Conservation (phyloP, 2,113 vertebrate species). For the Vireo altiloquus region DNA sequence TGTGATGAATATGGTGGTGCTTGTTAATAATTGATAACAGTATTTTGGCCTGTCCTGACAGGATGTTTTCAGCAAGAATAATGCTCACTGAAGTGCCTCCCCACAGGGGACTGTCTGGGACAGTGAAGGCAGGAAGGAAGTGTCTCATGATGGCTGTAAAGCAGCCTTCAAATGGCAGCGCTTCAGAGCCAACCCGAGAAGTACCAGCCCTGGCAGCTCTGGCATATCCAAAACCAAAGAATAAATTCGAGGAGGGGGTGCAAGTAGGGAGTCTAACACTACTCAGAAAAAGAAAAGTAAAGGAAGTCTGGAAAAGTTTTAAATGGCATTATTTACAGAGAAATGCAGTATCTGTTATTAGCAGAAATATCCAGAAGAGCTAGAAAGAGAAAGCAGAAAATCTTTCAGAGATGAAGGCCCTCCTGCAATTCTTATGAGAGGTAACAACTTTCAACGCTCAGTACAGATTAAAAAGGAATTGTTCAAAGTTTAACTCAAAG, state of each 20-base stretch:
- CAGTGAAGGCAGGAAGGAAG: conserved; percentile 53
- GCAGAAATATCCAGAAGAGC: neutral
- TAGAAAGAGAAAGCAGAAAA: neutral
- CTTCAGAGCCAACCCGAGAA: neutral
- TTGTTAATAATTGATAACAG: conserved; percentile 66
- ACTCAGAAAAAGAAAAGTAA: neutral
- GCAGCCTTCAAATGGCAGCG: conserved; percentile 37
- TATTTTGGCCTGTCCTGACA: conserved; percentile 49
- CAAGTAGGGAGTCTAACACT: neutral
- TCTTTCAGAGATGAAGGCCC: neutral
- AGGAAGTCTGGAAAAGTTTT: neutral
- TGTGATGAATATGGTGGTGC: conserved; percentile 6
- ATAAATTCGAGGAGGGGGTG: neutral
- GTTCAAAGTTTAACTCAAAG: neutral
- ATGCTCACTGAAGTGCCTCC: conserved; percentile 58
- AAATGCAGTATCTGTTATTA: neutral
- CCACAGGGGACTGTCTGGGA: conserved; percentile 64
- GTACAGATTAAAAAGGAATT: neutral
- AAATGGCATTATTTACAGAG: neutral
- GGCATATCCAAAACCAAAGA: neutral
- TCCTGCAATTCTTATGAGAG: neutral
- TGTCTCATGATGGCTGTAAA: conserved; percentile 34
- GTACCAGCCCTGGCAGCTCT: neutral
- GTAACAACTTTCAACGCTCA: neutral
- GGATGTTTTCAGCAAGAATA: conserved; percentile 60